Conservation (phyloP, 2,888 invertebrate species). For the Caradrina kadenii region DNA sequence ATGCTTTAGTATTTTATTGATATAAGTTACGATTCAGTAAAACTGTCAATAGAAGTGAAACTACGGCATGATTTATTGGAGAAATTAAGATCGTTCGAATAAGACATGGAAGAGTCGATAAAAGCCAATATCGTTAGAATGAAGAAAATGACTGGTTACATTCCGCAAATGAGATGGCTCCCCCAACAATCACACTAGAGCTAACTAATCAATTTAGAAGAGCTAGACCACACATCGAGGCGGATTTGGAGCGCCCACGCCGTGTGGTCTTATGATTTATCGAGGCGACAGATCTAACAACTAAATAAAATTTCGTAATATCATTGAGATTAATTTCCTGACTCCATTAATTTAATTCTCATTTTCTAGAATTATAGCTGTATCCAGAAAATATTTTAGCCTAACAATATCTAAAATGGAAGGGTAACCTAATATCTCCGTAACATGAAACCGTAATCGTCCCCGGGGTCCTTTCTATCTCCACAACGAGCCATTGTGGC, state of each 20-base stretch:
- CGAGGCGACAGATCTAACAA: slow-evolving; percentile 35
- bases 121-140: not conserved
- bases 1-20: slow-evolving; percentile 1
- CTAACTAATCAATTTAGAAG: slow-evolving; percentile 21
- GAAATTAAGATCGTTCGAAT: not conserved
- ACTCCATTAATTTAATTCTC: not conserved
- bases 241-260: slow-evolving; percentile 30
- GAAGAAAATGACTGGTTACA: slow-evolving; percentile 10
- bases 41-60: slow-evolving; percentile 11
- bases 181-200: slow-evolving; percentile 6
- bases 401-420: slow-evolving; percentile 32
- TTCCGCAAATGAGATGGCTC: not conserved
- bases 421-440: slow-evolving; percentile 20
- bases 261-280: slow-evolving; percentile 45
- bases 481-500: slow-evolving; percentile 4
- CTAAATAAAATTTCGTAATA: slow-evolving; percentile 18
- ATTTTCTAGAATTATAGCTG: slow-evolving; percentile 6
- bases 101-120: not conserved
- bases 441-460: slow-evolving; percentile 25
- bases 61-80: not conserved
- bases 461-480: slow-evolving; percentile 32
- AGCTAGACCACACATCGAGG: slow-evolving; percentile 57
- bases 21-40: not conserved
- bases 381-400: slow-evolving; percentile 16
- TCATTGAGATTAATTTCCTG: slow-evolving; percentile 8